Percentiles rank a stretch among this genome's conserved stretches.
Evolutionary conservation across 1,140 invertebrate genomes (phyloP).

Genomic region (Melipona quadrifasciata): DNA sequence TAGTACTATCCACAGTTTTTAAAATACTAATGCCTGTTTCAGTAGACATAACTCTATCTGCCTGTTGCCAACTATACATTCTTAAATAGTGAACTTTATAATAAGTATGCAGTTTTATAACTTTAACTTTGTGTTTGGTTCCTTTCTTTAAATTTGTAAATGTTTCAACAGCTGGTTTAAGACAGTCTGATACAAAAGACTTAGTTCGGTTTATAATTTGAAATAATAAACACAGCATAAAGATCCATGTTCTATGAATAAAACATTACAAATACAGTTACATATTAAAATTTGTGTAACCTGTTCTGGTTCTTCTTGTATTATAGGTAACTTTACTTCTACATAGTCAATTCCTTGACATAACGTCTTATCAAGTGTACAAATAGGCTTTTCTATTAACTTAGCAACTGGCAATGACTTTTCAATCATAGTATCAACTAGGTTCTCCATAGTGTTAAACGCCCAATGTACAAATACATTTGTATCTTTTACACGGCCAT

Average conservation of each 20-base stretch:
- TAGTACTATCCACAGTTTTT: constrained; percentile 73
- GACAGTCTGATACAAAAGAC: constrained; percentile 66
- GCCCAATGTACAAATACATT: constrained; percentile 73
- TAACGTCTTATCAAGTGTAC: constrained; percentile 74
- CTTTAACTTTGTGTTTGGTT: constrained; percentile 71
- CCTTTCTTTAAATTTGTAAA: constrained; percentile 72
- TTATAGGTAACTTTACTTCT: constrained; percentile 75
- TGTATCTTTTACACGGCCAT: constrained; percentile 69
- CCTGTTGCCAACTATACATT: constrained; percentile 75
- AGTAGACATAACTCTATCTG: constrained; percentile 76
- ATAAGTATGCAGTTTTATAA: constrained; percentile 72
- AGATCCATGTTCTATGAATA: background rate
- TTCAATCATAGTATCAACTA: constrained; percentile 69
- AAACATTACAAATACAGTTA: background rate
- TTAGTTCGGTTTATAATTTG: constrained; percentile 73
- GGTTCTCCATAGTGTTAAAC: constrained; percentile 70
- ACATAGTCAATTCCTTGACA: constrained; percentile 76
- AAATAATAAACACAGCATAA: constrained; percentile 16
- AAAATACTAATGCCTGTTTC: constrained; percentile 75
- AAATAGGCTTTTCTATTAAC: constrained; percentile 75
- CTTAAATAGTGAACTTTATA: constrained; percentile 75
- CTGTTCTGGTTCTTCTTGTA: constrained; percentile 76
- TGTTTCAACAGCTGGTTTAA: constrained; percentile 71
- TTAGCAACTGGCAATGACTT: constrained; percentile 73
- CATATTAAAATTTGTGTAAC: constrained; percentile 50